phyloP scores from a whole-genome alignment of 2,797 vertebrate genomes.

The Salarias fasciatus region DNA sequence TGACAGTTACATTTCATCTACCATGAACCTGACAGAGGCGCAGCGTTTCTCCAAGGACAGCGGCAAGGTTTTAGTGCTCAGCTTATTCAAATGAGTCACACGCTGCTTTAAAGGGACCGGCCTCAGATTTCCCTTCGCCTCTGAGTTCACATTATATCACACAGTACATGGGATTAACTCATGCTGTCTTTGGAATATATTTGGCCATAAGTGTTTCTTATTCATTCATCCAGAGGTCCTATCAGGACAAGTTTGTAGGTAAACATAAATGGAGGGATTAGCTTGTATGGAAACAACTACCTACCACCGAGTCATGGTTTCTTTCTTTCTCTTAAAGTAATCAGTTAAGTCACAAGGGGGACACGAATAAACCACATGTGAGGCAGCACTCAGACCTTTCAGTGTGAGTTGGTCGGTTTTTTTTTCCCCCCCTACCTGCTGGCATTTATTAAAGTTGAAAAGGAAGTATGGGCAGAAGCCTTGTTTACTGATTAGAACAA shows the following conservation, averaged over 20 bases:
- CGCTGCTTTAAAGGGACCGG: background rate
- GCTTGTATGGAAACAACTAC: background rate
- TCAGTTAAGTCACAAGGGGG: conserved; percentile 7
- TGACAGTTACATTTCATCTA: conserved; percentile 32
- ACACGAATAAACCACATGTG: conserved; percentile 3
- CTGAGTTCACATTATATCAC: background rate
- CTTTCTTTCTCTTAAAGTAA: conserved; percentile 5
- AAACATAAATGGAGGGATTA: background rate
- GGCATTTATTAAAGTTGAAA: conserved; percentile 13
- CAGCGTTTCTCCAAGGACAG: conserved; percentile 29
- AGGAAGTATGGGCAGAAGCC: conserved; percentile 26
- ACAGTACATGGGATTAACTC: background rate
- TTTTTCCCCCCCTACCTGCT: conserved; percentile 11
- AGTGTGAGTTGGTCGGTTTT: conserved; percentile 43
- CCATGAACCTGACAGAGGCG: conserved; percentile 4
- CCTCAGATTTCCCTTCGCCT: conserved; percentile 10
- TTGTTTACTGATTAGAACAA: conserved; percentile 54
- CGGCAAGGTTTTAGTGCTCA: conserved; percentile 22
- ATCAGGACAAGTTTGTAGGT: background rate
- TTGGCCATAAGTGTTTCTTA: no score
- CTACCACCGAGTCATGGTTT: background rate
- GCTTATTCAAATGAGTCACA: conserved; percentile 40
- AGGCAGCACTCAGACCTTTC: conserved; percentile 6
- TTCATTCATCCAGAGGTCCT: background rate
- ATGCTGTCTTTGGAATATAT: background rate